phyloP scores from a whole-genome alignment of 2,888 invertebrate genomes.

The Hemaris fuciformis region DNA sequence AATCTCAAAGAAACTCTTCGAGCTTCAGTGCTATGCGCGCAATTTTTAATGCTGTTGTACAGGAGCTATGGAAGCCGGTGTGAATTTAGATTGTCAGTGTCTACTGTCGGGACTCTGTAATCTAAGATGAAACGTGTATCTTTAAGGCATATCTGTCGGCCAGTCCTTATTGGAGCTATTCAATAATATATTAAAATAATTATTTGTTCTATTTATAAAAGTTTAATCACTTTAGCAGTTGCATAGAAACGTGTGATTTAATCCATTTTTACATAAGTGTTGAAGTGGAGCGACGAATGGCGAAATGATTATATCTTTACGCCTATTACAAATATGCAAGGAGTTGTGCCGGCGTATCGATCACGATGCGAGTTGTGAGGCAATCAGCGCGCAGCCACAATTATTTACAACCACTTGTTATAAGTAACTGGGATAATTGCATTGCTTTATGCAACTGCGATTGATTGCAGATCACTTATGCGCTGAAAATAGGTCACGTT shows the following conservation, averaged over 20 bases:
- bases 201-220: not conserved
- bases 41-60: too few species aligned
- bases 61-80: too few species aligned
- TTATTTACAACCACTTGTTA: constrained; percentile 1
- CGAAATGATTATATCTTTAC: constrained; percentile 43
- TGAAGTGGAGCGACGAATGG: constrained; percentile 25
- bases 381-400: not conserved
- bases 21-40: too few species aligned
- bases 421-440: not conserved
- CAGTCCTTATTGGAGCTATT: too few species aligned
- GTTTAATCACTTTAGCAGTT: not conserved
- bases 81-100: too few species aligned
- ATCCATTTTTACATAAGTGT: not conserved
- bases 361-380: not conserved
- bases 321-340: constrained; percentile 26
- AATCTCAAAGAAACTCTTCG: too few species aligned
- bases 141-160: too few species aligned
- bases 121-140: too few species aligned
- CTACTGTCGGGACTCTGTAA: too few species aligned
- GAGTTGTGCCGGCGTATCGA: constrained; percentile 1
- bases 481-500: not conserved
- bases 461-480: not conserved
- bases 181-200: too few species aligned
- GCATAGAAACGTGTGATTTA: not conserved
- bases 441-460: not conserved